Evolutionary conservation across 2,113 vertebrate genomes (phyloP).

Genomic region (Mandrillus leucophaeus): DNA sequence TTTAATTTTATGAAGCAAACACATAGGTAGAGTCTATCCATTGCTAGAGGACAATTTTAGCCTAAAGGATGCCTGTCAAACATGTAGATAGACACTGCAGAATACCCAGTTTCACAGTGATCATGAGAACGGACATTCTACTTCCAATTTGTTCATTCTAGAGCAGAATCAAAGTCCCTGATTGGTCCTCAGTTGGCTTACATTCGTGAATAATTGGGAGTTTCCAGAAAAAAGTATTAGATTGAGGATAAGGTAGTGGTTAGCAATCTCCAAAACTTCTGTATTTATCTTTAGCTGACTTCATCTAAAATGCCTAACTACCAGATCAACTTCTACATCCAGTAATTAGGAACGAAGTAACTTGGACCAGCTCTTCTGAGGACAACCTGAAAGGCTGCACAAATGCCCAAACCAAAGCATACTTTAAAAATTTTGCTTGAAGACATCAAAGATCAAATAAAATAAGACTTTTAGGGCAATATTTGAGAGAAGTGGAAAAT

Average conservation of each 20-base stretch:
- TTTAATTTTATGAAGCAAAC: constrained; percentile 12
- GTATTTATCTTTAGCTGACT: neutral
- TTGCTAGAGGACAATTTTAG: neutral
- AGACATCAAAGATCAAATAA: neutral
- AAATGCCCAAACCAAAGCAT: neutral
- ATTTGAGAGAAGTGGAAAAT: neutral
- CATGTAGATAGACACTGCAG: neutral
- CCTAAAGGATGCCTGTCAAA: neutral
- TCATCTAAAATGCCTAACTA: neutral
- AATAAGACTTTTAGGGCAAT: neutral
- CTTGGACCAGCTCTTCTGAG: neutral
- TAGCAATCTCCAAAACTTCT: neutral
- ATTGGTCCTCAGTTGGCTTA: neutral
- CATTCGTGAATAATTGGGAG: neutral
- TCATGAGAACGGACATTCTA: neutral
- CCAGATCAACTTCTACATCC: neutral
- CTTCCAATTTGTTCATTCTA: neutral
- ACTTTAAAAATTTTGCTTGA: neutral
- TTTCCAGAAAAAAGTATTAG: neutral
- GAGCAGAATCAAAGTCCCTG: neutral
- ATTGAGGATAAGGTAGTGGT: neutral
- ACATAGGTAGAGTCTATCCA: neutral
- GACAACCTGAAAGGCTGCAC: neutral
- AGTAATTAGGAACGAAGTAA: neutral
- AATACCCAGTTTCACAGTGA: neutral